phyloP scores from a whole-genome alignment of 1,140 invertebrate genomes.

The Diuraphis noxia region DNA sequence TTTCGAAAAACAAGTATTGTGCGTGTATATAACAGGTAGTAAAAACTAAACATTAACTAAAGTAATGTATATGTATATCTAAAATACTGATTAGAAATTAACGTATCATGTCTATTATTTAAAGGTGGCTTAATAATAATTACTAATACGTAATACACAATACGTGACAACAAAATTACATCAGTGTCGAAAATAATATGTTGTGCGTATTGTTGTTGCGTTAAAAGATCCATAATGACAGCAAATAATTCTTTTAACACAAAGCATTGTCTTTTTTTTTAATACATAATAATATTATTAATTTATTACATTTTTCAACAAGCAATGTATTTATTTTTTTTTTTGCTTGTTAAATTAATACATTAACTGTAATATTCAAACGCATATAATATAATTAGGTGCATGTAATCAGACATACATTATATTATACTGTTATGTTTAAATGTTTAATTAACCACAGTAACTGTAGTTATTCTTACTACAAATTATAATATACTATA shows the following conservation, averaged over 20 bases:
- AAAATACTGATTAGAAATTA: background rate
- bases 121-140: slow-evolving; percentile 13
- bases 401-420: background rate
- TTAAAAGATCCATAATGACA: slow-evolving; percentile 48
- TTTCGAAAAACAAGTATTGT: background rate
- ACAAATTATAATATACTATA: background rate
- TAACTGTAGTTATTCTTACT: background rate
- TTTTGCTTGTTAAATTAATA: background rate
- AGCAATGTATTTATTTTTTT: background rate
- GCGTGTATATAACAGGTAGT: background rate
- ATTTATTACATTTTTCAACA: slow-evolving; percentile 6
- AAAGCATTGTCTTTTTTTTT: background rate
- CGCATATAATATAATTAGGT: background rate
- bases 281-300: background rate
- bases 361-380: background rate
- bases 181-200: background rate
- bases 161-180: background rate
- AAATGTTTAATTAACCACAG: slow-evolving; percentile 9
- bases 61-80: background rate
- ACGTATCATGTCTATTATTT: background rate
- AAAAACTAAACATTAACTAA: slow-evolving; percentile 6
- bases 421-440: background rate
- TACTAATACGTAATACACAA: background rate
- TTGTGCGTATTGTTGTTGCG: slow-evolving; percentile 1
- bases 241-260: slow-evolving; percentile 48